Percentiles rank a stretch among this genome's conserved stretches.
phyloP scores from a whole-genome alignment of 2,888 invertebrate species.

The Trichacis sp. region DNA sequence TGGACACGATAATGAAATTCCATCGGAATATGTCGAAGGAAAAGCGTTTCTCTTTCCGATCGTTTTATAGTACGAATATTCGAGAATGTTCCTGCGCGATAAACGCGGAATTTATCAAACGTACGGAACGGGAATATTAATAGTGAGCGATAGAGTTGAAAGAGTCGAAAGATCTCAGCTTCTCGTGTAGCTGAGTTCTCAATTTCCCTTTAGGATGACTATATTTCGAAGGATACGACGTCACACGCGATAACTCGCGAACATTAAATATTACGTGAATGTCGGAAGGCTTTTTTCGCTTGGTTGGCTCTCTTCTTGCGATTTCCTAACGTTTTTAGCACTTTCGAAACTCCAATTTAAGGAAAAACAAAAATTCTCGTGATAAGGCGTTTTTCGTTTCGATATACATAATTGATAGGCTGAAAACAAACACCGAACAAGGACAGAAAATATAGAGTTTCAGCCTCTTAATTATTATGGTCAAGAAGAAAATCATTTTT shows the following conservation, averaged over 20 bases:
- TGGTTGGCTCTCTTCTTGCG: background rate
- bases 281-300: background rate
- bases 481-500: no score
- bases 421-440: no score
- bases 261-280: background rate
- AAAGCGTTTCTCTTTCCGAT: slow-evolving; percentile 20
- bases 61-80: background rate
- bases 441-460: no score
- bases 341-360: no score
- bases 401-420: no score
- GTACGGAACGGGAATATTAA: background rate
- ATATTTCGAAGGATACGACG: background rate
- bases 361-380: no score
- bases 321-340: no score
- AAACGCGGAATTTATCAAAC: background rate
- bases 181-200: background rate
- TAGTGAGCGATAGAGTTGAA: background rate
- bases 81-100: background rate
- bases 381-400: no score
- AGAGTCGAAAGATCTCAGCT: background rate
- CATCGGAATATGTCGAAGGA: slow-evolving; percentile 11
- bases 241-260: background rate
- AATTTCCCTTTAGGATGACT: background rate
- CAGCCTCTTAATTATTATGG: no score
- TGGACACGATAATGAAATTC: no score